Percentiles rank a stretch among this genome's conserved stretches.
phyloP scores from a whole-genome alignment of 2,888 invertebrate species.

The Leptinotarsa haldemani region DNA sequence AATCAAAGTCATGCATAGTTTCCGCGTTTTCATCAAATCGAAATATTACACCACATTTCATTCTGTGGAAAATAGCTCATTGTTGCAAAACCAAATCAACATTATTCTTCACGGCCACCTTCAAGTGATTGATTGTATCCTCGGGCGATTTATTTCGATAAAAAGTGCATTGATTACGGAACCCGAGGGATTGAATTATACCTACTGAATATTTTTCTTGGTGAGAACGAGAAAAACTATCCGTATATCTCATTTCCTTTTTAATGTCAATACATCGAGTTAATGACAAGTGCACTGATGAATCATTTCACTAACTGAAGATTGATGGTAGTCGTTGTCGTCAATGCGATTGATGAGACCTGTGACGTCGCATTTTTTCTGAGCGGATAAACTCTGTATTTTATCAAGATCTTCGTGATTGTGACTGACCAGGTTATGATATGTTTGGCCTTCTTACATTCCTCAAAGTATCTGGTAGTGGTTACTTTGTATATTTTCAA shows the following conservation, averaged over 20 bases:
- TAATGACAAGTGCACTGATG: not conserved
- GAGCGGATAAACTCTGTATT: not conserved
- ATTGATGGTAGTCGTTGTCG: constrained; percentile 1
- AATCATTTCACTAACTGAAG: not conserved
- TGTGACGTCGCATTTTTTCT: not conserved
- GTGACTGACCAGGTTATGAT: not conserved
- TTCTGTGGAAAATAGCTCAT: too few relatives aligned
- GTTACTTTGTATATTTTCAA: too few relatives aligned
- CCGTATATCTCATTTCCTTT: not conserved
- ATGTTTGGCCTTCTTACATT: not conserved
- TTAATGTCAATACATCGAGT: not conserved
- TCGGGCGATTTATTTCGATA: too few relatives aligned
- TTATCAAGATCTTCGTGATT: not conserved
- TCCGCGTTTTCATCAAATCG: too few relatives aligned
- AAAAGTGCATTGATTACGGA: not conserved
- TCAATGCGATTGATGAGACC: not conserved
- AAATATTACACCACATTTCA: too few relatives aligned
- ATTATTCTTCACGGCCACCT: too few relatives aligned
- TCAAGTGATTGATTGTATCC: too few relatives aligned
- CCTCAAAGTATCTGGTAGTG: not conserved
- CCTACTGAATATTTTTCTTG: not conserved
- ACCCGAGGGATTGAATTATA: not conserved
- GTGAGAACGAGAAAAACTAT: not conserved
- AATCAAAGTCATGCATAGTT: too few relatives aligned
- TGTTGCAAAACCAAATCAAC: too few relatives aligned